Evolutionary conservation across 2,888 invertebrate genomes (phyloP).

Genomic region (Malacosoma neustria): DNA sequence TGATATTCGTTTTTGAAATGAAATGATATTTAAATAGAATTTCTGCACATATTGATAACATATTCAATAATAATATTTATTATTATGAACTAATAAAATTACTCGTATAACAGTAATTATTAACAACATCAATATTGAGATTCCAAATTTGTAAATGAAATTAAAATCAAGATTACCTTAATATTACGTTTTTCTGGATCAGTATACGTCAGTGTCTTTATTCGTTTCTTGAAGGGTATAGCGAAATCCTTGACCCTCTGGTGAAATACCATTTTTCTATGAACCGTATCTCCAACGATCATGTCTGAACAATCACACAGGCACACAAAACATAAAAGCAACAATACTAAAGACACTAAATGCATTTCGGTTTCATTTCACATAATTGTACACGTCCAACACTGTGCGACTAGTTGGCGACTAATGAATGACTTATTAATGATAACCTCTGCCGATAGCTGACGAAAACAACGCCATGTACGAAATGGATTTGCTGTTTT

Average conservation of each 20-base stretch:
- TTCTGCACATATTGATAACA: too few relatives aligned
- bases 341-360: conserved; percentile 31
- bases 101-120: too few relatives aligned
- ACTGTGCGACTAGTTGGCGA: conserved; percentile 10
- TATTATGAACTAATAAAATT: too few relatives aligned
- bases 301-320: conserved; percentile 48
- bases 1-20: too few relatives aligned
- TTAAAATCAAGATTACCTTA: conserved; percentile 31
- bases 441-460: conserved; percentile 43
- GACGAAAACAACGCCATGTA: conserved; percentile 26
- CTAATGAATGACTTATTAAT: conserved; percentile 17
- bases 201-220: conserved; percentile 44
- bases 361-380: conserved; percentile 50
- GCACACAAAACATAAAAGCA: conserved; percentile 30
- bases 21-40: too few relatives aligned
- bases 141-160: too few relatives aligned
- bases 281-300: conserved; percentile 62
- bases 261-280: conserved; percentile 66
- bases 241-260: conserved; percentile 64
- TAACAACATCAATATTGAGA: too few relatives aligned
- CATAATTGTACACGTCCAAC: conserved; percentile 20
- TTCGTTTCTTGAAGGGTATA: conserved; percentile 63
- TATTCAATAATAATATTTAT: too few relatives aligned
- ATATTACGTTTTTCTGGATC: conserved; percentile 59
- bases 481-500: conserved; percentile 12